Evolutionary conservation across 2,113 vertebrate species (phyloP), one percentile per base, ranked within the genome.

Genomic region (Dendrocopos noguchii): DNA sequence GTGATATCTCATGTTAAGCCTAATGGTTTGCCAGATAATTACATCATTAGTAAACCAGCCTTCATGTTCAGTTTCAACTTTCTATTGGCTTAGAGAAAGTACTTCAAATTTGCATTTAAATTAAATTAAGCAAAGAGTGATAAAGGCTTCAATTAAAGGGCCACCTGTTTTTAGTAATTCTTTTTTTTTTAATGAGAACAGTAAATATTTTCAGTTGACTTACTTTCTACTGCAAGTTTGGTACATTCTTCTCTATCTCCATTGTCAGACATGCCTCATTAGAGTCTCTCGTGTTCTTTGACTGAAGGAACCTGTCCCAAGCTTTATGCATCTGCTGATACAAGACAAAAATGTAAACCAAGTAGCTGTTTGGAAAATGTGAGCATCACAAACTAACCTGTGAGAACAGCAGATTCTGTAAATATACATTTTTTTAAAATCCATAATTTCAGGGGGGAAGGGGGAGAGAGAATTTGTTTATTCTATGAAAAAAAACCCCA

Each of bases 71-170:
- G 61, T 92, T 97, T 96, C 84, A 93, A 94, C 97, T 97, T 98
- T 96, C 94, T 94, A 88, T 96, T 97, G 95, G 95, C 84, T 97
- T 94, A 95, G 85, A 97, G 88, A 91, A 97, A 96, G 89, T 79
- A 96, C 97, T 97, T 96, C 84, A 94, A 94, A 97, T 98, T 98
- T 98, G 94, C 97, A 97, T 98, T 97, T 98, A 97, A 98, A 98
- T 97, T 79, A 72, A 94, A 97, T 97, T 93, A 89, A 96, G 60
- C 81, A 84, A 94, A 97, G 93, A 96, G 90, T 97, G 95, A 97
- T 97, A 98, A 97, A 97, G 87, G 88, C 94, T 98, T 97, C 95
- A 97, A 95, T 97, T 98, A 97, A 98, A 97, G 97, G 80, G 60
- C 78, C 96, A 95, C 94, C 96, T 97, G 87, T 96, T 97, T 96